Base-by-base conservation (phyloP, 1,140 invertebrate species). In the Bombus huntii region DNA sequence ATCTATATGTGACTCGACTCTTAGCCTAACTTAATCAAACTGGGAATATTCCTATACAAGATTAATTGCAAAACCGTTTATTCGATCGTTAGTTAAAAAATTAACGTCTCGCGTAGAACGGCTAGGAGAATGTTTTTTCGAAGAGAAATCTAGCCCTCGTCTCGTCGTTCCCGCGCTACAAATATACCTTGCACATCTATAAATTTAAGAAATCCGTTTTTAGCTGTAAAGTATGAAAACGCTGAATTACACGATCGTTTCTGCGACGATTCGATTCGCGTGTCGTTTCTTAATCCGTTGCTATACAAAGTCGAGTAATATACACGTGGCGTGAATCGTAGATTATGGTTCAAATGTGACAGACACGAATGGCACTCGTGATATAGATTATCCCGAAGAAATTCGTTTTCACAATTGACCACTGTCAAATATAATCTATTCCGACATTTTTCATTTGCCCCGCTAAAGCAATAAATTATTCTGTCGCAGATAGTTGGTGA, bases 1-100 rank as follows among this genome's bases (percentile, higher is more conserved):
- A 47, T 47, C 47, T 47, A 18, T 0, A 2, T 0, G 0, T 1
- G 47, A 47, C 6, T 47, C 15, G 0, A 53, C 1, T 53, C 15
- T 53, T 8, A 22, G 47, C 5, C 5, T 22, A 2, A 22, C 6
- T 5, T 53, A 22, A 22, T 18, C 47, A 53, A 5, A 22, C 47
- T 8, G 47, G 47, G 0, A 22, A 53, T 53, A 53, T 22, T 53
- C 47, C 18, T 53, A 22, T 1, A 8, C 5, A 53, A 47, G 44
- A 47, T 47, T 47, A 47, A 18, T 47, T 15, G 0, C 4, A 18
- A 47, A 18, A 47, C 0, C 15, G 44, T 47, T 15, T 47, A 0
- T 13, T 47, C 5, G 0, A 47, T 6, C 5, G 44, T 47, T 1
- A 6, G 44, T 47, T 15, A 0, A 47, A 15, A 18, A 0, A 0